phyloP scores from a whole-genome alignment of 2,113 vertebrate species.

The Dissostichus mawsoni region DNA sequence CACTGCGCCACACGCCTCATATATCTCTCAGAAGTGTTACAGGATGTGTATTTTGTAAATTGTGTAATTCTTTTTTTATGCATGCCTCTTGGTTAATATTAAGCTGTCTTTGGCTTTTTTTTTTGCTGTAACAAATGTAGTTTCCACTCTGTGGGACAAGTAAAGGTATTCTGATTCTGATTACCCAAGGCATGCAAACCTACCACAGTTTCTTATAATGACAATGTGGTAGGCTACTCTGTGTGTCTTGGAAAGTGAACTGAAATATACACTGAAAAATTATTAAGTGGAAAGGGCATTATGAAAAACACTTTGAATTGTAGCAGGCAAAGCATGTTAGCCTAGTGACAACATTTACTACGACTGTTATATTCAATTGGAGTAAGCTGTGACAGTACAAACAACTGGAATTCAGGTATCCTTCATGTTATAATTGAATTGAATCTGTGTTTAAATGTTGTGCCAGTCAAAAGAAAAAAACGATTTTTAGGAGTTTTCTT shows the following conservation, averaged over 20 bases:
- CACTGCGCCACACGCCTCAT: too few species aligned
- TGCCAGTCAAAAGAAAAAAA: neutral
- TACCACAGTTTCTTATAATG: neutral
- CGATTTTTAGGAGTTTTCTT: too few species aligned
- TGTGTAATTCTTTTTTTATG: too few species aligned
- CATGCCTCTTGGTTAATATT: too few species aligned
- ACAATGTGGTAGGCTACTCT: too few species aligned
- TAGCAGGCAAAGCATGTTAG: neutral
- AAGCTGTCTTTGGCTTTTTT: too few species aligned
- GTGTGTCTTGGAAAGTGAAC: neutral
- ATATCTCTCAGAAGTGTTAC: too few species aligned
- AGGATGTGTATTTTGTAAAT: too few species aligned
- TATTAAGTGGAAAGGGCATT: neutral
- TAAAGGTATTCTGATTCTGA: too few species aligned
- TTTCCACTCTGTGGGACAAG: too few species aligned
- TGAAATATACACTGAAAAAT: neutral
- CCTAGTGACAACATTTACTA: neutral
- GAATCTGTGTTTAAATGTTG: neutral
- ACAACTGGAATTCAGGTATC: slow-evolving; percentile 3
- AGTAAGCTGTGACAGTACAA: neutral
- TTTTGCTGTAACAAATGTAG: too few species aligned
- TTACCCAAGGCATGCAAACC: neutral
- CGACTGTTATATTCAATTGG: too few species aligned
- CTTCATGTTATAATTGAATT: neutral
- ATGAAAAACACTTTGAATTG: neutral